Evolutionary conservation across 2,797 vertebrate genomes (phyloP).

Genomic region (Astyanax mexicanus): DNA sequence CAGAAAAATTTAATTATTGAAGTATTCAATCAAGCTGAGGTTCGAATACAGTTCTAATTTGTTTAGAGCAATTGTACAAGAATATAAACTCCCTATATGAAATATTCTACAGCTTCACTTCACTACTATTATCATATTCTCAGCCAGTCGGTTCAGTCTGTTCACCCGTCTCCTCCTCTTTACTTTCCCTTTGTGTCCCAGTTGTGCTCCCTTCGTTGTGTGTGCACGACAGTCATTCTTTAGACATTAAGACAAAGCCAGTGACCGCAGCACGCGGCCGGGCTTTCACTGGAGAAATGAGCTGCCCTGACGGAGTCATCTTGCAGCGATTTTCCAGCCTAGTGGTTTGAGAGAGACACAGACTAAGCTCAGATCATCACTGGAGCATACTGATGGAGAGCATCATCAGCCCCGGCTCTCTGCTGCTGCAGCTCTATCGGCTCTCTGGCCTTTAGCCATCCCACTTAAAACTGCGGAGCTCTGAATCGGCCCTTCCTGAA

Average conservation of each 20-base stretch:
- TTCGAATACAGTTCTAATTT: too few species aligned
- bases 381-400: slow-evolving; percentile 16
- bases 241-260: neutral
- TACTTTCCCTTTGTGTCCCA: neutral
- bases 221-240: neutral
- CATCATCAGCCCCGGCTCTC: slow-evolving; percentile 16
- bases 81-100: too few species aligned
- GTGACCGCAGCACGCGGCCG: neutral
- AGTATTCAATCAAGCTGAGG: too few species aligned
- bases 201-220: neutral
- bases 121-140: neutral
- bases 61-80: too few species aligned
- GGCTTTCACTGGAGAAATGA: neutral
- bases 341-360: slow-evolving; percentile 10
- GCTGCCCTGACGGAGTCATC: slow-evolving; percentile 17
- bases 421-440: neutral
- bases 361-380: slow-evolving; percentile 21
- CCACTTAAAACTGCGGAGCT: neutral
- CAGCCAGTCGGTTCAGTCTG: neutral
- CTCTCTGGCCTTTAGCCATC: neutral
- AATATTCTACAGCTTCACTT: too few species aligned
- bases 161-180: neutral
- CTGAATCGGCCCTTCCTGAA: neutral
- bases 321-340: slow-evolving; percentile 44
- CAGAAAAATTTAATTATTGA: too few species aligned